Percentiles rank a stretch among this genome's conserved stretches.
Conservation (phyloP, 2,797 vertebrate genomes). For the Acrossocheilus fasciatus region DNA sequence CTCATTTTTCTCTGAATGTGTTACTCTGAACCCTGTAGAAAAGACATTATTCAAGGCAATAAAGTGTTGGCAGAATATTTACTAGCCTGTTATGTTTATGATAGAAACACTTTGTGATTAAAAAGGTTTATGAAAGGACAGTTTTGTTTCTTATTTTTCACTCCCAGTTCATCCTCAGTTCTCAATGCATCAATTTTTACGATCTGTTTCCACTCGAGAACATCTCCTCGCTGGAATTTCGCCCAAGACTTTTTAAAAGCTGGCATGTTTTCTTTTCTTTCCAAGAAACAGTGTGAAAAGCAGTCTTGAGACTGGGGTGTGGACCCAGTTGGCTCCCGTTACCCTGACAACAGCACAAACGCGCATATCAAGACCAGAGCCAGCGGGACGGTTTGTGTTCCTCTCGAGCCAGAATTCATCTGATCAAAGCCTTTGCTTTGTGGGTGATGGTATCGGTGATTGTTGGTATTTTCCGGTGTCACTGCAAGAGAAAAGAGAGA, state of each 20-base stretch:
- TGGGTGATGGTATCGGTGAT: conserved; percentile 79
- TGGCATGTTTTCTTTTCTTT: conserved; percentile 1
- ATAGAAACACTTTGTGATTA: conserved; percentile 17
- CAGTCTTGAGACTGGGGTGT: conserved; percentile 62
- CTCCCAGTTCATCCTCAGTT: neutral
- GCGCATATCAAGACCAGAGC: conserved; percentile 72
- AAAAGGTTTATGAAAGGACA: conserved; percentile 24
- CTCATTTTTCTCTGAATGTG: conserved; percentile 34
- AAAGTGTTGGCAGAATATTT: conserved; percentile 10
- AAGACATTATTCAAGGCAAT: conserved; percentile 33
- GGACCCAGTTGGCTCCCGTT: conserved; percentile 68
- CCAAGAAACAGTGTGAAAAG: neutral
- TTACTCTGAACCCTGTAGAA: conserved; percentile 31
- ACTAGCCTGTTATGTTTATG: conserved; percentile 12
- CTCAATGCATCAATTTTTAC: neutral
- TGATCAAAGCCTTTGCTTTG: conserved; percentile 68
- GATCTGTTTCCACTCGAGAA: neutral
- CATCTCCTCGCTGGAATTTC: neutral
- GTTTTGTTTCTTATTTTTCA: neutral
- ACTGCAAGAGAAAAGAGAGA: conserved; percentile 77
- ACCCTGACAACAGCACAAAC: conserved; percentile 75
- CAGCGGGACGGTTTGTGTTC: conserved; percentile 61
- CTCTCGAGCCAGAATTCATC: conserved; percentile 63
- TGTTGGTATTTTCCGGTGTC: conserved; percentile 82
- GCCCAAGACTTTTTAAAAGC: neutral